Evolutionary conservation across 2,888 invertebrate species (phyloP).

Genomic region (Busseola fusca): DNA sequence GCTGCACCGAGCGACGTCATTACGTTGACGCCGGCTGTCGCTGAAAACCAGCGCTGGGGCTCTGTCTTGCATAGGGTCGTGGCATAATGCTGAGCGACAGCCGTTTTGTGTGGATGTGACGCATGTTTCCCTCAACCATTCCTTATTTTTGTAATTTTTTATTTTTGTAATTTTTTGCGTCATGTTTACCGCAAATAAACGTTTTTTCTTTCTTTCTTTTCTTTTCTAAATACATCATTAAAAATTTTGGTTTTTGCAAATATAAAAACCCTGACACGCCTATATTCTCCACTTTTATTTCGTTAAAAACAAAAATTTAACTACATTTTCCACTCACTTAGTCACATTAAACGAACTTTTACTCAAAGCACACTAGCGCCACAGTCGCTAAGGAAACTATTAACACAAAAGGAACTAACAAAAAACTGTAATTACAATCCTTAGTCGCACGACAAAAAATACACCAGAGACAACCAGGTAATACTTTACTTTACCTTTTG

Average conservation of each 20-base stretch:
- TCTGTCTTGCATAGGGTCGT: too few species aligned
- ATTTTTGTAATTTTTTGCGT: too few species aligned
- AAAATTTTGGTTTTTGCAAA: neutral
- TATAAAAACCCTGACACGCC: neutral
- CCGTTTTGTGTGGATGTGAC: too few species aligned
- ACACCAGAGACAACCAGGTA: conserved; percentile 60
- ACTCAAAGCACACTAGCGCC: conserved; percentile 39
- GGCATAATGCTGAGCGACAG: too few species aligned
- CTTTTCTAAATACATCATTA: too few species aligned
- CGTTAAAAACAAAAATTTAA: conserved; percentile 10
- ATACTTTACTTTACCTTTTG: conserved; percentile 59
- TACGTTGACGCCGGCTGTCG: too few species aligned
- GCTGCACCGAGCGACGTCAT: too few species aligned
- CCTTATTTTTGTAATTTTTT: too few species aligned
- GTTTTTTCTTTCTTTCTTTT: too few species aligned
- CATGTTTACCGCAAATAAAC: too few species aligned
- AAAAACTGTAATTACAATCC: conserved; percentile 58
- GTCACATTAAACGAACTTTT: conserved; percentile 34
- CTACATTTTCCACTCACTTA: conserved; percentile 37
- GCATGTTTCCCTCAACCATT: too few species aligned
- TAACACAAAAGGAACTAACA: conserved; percentile 45
- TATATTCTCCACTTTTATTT: neutral
- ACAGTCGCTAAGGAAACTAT: conserved; percentile 45
- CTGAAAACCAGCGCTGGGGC: too few species aligned
- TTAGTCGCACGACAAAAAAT: conserved; percentile 44